A percentile compares a stretch with the other conserved stretches of the same genome.
Conservation (phyloP, 2,888 invertebrate genomes). For the Erebia epiphron region DNA sequence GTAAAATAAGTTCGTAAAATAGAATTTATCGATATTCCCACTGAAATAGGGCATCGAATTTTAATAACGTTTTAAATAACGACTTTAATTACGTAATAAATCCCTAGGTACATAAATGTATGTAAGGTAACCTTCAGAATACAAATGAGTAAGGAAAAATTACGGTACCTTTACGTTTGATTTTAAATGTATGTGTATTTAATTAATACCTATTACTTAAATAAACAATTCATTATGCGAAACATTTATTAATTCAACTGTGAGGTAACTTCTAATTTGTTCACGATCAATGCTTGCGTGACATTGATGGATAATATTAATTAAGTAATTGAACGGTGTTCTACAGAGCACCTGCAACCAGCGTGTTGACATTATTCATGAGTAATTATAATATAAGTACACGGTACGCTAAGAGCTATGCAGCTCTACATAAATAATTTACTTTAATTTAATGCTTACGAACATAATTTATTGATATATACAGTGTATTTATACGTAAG, state of each 20-base stretch:
- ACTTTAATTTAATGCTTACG: not conserved
- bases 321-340: conserved; percentile 4
- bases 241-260: conserved; percentile 21
- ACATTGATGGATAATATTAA: conserved; percentile 22
- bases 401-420: not conserved
- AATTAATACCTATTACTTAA: conserved; percentile 21
- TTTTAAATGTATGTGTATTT: conserved; percentile 26
- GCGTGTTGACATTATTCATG: conserved; percentile 14
- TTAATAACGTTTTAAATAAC: not conserved
- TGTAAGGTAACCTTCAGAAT: not conserved
- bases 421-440: not conserved
- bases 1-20: too few species aligned
- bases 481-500: not conserved
- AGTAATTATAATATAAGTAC: conserved; percentile 8
- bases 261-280: conserved; percentile 28
- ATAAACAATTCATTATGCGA: conserved; percentile 27
- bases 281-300: conserved; percentile 23
- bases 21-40: not conserved
- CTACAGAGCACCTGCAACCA: conserved; percentile 2
- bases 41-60: not conserved
- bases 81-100: not conserved
- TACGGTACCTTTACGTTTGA: conserved; percentile 1
- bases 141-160: conserved; percentile 1
- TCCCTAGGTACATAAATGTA: not conserved
- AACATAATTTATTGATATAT: conserved; percentile 1